Evolutionary conservation across 2,113 vertebrate species (phyloP).

Genomic region (Dipodomys ordii): DNA sequence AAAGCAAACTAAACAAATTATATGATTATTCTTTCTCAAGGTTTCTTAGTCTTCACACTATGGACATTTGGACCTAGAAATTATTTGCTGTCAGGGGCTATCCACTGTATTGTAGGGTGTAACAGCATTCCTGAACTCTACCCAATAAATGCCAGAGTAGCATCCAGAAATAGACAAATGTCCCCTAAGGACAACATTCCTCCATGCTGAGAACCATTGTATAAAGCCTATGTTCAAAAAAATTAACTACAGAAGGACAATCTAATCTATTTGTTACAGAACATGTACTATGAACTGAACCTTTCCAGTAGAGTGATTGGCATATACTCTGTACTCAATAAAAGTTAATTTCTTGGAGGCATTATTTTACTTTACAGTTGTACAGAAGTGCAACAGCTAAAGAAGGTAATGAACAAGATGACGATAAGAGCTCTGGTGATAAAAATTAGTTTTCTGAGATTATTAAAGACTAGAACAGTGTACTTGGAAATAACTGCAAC

Average conservation of each 20-base stretch:
- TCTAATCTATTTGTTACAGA: neutral
- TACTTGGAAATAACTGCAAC: conserved; percentile 22
- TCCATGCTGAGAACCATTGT: neutral
- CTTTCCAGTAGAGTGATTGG: neutral
- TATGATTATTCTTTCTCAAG: neutral
- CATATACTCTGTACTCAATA: neutral
- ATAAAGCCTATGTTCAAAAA: conserved; percentile 8
- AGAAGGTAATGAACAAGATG: conserved; percentile 25
- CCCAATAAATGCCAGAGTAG: neutral
- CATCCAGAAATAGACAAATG: neutral
- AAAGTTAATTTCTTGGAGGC: conserved; percentile 8
- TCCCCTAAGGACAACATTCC: neutral
- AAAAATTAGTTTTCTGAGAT: conserved; percentile 16
- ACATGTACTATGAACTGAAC: neutral
- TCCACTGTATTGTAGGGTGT: neutral
- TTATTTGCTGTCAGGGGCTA: neutral
- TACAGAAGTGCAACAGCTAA: neutral
- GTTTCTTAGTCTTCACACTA: neutral
- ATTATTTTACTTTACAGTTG: conserved; percentile 51
- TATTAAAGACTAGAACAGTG: neutral
- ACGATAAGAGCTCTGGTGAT: neutral
- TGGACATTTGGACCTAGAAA: neutral
- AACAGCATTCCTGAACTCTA: neutral
- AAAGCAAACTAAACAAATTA: neutral
- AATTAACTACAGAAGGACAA: conserved; percentile 17